phyloP scores from a whole-genome alignment of 2,113 vertebrate genomes.

The Xenus cinereus region DNA sequence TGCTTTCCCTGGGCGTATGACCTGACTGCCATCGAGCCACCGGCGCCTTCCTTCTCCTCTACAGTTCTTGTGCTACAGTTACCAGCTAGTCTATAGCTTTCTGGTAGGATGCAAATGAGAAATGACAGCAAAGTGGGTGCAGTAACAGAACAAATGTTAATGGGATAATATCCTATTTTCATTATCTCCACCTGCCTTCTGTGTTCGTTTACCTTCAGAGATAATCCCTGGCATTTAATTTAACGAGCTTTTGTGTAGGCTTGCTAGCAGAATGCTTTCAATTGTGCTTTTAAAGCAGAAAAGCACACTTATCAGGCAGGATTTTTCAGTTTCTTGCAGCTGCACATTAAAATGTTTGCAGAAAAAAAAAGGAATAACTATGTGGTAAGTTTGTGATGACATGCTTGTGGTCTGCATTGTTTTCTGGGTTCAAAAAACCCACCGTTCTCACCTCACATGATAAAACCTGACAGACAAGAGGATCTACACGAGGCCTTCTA shows the following conservation, averaged over 20 bases:
- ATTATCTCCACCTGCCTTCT: conserved; percentile 30
- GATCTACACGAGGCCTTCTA: background rate
- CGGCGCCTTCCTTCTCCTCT: background rate
- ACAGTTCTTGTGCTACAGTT: background rate
- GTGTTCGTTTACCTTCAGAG: conserved; percentile 8
- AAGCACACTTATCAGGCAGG: background rate
- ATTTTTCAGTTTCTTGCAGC: background rate
- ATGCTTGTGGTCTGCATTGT: background rate
- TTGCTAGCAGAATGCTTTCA: background rate
- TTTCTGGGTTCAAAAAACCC: background rate
- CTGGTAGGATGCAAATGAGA: background rate
- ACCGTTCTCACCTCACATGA: background rate
- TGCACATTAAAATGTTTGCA: conserved; percentile 15
- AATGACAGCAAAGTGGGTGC: background rate
- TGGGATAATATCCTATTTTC: conserved; percentile 10
- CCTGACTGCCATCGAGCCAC: rapidly evolving
- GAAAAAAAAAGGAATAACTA: background rate
- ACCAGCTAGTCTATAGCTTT: background rate
- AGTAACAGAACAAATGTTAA: background rate
- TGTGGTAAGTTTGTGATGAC: background rate
- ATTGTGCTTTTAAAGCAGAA: conserved; percentile 31
- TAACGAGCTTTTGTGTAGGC: conserved; percentile 12
- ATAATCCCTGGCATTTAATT: conserved; percentile 11
- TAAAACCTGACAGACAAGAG: background rate
- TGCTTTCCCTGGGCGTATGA: background rate